Evolutionary conservation across 2,888 invertebrate species (phyloP).

Genomic region (Eupithecia pulchellata): DNA sequence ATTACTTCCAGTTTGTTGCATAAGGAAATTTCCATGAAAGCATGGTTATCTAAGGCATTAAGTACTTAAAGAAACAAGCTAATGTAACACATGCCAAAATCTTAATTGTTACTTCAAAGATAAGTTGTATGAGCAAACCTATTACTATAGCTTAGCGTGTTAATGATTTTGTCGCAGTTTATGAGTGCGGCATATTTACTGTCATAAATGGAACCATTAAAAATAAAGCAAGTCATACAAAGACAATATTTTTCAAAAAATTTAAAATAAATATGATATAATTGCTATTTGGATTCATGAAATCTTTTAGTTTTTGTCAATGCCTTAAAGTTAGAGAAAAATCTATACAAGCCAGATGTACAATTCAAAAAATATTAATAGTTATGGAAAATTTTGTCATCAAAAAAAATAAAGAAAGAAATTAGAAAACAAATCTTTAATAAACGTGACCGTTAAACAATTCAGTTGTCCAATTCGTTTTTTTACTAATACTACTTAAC

Average conservation of each 20-base stretch:
- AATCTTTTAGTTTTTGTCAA: too few relatives aligned
- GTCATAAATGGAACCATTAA: too few relatives aligned
- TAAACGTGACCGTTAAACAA: neutral
- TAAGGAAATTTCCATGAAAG: neutral
- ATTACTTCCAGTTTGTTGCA: neutral
- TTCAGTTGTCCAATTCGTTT: neutral
- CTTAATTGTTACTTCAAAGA: neutral
- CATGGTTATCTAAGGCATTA: neutral
- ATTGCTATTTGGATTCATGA: too few relatives aligned
- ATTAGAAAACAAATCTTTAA: neutral
- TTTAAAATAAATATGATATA: too few relatives aligned
- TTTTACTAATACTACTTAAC: too few relatives aligned
- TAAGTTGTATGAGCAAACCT: neutral
- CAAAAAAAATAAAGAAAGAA: neutral
- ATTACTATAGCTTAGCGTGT: neutral
- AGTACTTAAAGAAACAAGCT: neutral
- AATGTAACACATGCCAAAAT: neutral
- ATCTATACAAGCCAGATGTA: too few relatives aligned
- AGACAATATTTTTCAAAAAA: too few relatives aligned
- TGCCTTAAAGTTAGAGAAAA: too few relatives aligned
- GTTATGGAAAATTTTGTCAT: neutral
- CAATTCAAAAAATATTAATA: too few relatives aligned
- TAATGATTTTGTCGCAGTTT: neutral
- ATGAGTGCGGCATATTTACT: neutral
- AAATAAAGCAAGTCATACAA: too few relatives aligned